These are phyloP conservation scores for Morphnarchus princeps DNA, from an alignment of 2,113 vertebrate species.

Conservation along the genomic window DNA sequence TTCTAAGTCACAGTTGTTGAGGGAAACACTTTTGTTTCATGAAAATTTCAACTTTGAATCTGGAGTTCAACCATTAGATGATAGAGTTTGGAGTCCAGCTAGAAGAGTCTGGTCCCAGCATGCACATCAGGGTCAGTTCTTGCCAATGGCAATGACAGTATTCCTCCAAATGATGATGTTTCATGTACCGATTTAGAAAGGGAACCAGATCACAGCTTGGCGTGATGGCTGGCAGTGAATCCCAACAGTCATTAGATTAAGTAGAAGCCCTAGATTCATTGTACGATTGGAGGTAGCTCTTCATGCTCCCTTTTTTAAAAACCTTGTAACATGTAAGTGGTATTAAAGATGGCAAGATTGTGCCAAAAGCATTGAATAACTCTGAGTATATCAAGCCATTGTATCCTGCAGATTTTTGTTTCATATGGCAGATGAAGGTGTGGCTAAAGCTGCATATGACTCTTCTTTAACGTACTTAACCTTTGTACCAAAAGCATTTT, in stretches of 20 bases:
- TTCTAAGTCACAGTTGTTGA: neutral
- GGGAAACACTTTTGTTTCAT: neutral
- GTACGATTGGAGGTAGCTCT: neutral
- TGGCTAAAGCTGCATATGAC: neutral
- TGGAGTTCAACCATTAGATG: neutral
- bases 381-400: neutral
- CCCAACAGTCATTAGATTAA: neutral
- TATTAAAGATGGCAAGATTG: neutral
- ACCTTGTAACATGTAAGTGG: rapidly evolving
- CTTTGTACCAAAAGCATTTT: slow-evolving; percentile 6
- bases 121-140: neutral
- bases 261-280: neutral
- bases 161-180: neutral
- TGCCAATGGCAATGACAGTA: rapidly evolving
- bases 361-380: neutral
- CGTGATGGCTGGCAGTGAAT: neutral
- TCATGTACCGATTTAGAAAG: neutral
- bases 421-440: neutral
- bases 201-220: neutral
- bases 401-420: neutral
- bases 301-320: neutral
- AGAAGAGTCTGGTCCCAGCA: neutral
- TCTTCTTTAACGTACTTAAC: slow-evolving; percentile 26
- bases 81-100: neutral
- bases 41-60: neutral